Base-by-base conservation (phyloP, 2,888 invertebrate genomes). In the Quadroppia sp. region DNA sequence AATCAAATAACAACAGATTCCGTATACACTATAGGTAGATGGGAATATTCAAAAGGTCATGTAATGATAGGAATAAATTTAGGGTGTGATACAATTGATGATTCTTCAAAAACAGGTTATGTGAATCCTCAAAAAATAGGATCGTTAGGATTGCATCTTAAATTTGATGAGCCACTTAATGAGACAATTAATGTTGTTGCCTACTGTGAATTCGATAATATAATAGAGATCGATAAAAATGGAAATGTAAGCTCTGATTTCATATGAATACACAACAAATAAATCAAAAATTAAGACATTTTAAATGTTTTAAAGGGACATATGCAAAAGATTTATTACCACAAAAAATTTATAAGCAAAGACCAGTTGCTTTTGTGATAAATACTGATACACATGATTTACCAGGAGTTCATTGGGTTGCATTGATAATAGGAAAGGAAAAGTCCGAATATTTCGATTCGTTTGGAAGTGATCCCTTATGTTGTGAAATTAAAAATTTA, bases 1-100 rank as follows among this genome's bases (percentile, higher is more conserved):
- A 86, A 88, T 61, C 32, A 61, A 32, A 6, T 36, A 6, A n/a
- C 36, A 17, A 61, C 61, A 32, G 61, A 61, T 20, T n/a, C 32
- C 3, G 1, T 0, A 20, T 7, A 32, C 3, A 61, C 32, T 1
- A 9, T 61, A 32, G 59, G 30, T 30, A 61, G 61, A 32, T 4
- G 20, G 13, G 61, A 32, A 36, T 61, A 61, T 61, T n/a, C 1
- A 32, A 53, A 25, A 9, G 25, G 32, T 17, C 17, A 61, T 61
- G 6, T 9, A 7, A 32, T 61, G 17, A 17, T 30, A 2, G 30
- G 61, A 9, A 32, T 61, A 32, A 73, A 45, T 32, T 70, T 70
- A 0, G 67, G 69, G 3, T 78, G 79, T 1, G 79, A 79, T 76
- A 70, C 79, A 2, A 78, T 7, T 20, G 32, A 70, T 32, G 42